Percentiles rank a stretch among this genome's conserved stretches.
phyloP scores from a whole-genome alignment of 2,888 invertebrate species.

The Dolomedes plantarius region DNA sequence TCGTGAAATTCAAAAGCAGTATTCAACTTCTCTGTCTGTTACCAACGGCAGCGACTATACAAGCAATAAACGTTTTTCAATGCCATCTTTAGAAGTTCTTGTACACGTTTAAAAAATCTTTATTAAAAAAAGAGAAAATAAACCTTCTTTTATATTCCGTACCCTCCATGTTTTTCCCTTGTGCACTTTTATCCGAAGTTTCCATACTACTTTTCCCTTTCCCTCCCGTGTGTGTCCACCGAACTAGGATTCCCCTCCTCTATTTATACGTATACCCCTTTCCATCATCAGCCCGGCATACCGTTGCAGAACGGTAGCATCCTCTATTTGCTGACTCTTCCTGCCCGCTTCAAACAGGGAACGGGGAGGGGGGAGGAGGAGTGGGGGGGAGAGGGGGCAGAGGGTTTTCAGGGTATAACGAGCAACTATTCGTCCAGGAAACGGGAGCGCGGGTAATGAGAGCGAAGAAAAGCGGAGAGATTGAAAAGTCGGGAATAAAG shows the following conservation, averaged over 20 bases:
- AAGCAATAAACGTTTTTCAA: no score
- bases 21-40: no score
- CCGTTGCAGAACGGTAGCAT: neutral
- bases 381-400: neutral
- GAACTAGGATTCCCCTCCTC: neutral
- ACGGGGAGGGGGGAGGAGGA: neutral
- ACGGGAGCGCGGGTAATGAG: constrained; percentile 22
- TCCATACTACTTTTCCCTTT: neutral
- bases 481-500: constrained; percentile 43
- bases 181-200: no score
- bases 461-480: constrained; percentile 27
- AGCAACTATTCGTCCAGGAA: constrained; percentile 23
- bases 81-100: no score
- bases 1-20: no score
- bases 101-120: no score
- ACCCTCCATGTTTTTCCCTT: neutral
- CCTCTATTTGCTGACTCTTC: constrained; percentile 11
- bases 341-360: neutral
- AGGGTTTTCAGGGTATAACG: neutral
- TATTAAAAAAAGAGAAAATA: no score
- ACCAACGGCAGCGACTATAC: no score
- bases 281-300: neutral
- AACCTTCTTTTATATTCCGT: neutral
- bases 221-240: neutral
- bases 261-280: constrained; percentile 5